Conservation (phyloP, 2,797 vertebrate genomes). For the Varecia variegata region DNA sequence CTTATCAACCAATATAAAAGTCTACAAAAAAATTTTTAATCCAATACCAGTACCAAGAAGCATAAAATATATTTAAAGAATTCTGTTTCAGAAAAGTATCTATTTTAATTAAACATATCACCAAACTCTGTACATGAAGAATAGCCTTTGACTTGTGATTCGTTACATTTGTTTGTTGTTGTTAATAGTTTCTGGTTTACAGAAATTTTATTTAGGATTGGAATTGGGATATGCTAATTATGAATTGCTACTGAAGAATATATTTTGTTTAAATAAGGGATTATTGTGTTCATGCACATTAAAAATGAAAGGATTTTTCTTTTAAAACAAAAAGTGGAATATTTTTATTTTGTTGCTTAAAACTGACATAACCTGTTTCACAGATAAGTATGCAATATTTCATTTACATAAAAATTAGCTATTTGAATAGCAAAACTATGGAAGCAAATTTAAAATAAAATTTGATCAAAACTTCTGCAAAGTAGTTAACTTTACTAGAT, state of each 20-base stretch:
- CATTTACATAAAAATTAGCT: conserved; percentile 36
- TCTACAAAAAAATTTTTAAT: conserved; percentile 71
- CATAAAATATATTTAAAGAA: conserved; percentile 83
- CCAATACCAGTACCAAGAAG: conserved; percentile 79
- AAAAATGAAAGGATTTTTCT: conserved; percentile 44
- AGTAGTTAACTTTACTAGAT: conserved; percentile 10
- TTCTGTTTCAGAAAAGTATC: conserved; percentile 90
- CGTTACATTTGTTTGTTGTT: conserved; percentile 22
- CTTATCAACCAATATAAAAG: conserved; percentile 80
- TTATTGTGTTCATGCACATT: neutral
- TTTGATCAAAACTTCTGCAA: conserved; percentile 15
- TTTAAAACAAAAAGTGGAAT: conserved; percentile 50
- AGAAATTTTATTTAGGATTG: conserved; percentile 54
- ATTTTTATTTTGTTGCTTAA: conserved; percentile 41
- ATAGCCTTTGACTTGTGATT: conserved; percentile 67
- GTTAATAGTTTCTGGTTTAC: conserved; percentile 45
- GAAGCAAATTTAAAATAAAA: conserved; percentile 21
- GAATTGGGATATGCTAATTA: conserved; percentile 35
- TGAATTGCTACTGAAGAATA: conserved; percentile 13
- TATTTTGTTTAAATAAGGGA: conserved; percentile 29
- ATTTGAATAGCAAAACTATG: neutral
- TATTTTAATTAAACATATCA: conserved; percentile 87
- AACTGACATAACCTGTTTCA: neutral
- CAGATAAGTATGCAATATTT: conserved; percentile 8
- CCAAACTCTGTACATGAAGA: conserved; percentile 89